Evolutionary conservation across 2,113 vertebrate species (phyloP).

Genomic region (Mastomys coucha): DNA sequence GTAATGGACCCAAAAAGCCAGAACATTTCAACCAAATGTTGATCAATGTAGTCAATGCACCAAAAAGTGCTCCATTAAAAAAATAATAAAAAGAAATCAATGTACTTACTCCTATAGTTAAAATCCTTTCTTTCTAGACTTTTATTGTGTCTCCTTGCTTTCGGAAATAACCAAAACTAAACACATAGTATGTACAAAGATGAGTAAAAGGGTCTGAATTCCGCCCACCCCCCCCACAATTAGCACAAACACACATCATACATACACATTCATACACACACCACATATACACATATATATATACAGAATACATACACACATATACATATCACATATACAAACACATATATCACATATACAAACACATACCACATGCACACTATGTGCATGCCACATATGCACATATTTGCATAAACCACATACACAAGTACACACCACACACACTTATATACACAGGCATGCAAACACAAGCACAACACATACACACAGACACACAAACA

Average conservation of each 20-base stretch:
- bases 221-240: not conserved
- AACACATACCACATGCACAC: not conserved
- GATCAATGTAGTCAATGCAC: not conserved
- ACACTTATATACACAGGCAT: too few relatives aligned
- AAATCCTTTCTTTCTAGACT: not conserved
- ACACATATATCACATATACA: not conserved
- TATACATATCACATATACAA: not conserved
- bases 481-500: too few relatives aligned
- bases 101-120: not conserved
- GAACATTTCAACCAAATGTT: not conserved
- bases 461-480: not conserved
- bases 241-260: not conserved
- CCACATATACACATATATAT: not conserved
- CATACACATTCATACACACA: not conserved
- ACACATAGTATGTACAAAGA: not conserved
- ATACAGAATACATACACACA: not conserved
- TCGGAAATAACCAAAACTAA: not conserved
- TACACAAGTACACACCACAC: too few relatives aligned
- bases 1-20: not conserved
- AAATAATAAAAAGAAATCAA: not conserved
- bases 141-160: not conserved
- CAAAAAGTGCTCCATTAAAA: not conserved
- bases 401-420: not conserved
- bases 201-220: constrained; percentile 10
- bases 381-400: too few relatives aligned